Base-by-base conservation (phyloP, 2,888 invertebrate genomes). In the Polymixis flavicincta region DNA sequence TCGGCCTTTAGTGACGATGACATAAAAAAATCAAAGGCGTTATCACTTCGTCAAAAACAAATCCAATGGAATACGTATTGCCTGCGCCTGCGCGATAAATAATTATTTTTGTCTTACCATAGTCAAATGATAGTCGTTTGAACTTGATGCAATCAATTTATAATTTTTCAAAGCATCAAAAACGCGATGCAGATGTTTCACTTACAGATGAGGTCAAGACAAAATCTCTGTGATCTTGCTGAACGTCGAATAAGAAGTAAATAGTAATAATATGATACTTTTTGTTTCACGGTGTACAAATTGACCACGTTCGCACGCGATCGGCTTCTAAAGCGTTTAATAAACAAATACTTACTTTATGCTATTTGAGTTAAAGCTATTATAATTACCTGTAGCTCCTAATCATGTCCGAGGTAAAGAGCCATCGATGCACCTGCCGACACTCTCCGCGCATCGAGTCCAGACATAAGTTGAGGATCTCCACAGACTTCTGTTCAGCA, bases 401-500 rank as follows among this genome's bases (percentile, higher is more conserved):
- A 84, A 99, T 99, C 97, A 98, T 98, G 80, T 98, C 98, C 0
- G 99, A 98, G 0, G 98, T 98, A 94, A 99, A 99, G 42, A 99
- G 97, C 98, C 99, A 99, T 78, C 99, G 98, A 90, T 99, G 99
- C 63, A 98, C 98, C 94, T 98, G 98, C 82, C 98, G 97, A 90
- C 99, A 99, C 71, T 97, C 97, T 14, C 97, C 97, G 75, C 97
- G 97, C 90, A 98, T 97, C 84, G 97, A 97, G 71, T 98, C 98
- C 59, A 98, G 92, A 90, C 99, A 99, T 64, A 98, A 96, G 95
- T 99, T 99, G 85, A 98, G 97, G 84, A 99, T 98, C 92, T 98
- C 98, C 83, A 99, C 97, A 0, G 98, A 98, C 92, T 99, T 98
- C 91, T 99, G 98, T 90, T 99, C 99, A 1, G 99, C 99, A 17